Conservation (phyloP, 2,797 vertebrate species). For the Characodon lateralis region DNA sequence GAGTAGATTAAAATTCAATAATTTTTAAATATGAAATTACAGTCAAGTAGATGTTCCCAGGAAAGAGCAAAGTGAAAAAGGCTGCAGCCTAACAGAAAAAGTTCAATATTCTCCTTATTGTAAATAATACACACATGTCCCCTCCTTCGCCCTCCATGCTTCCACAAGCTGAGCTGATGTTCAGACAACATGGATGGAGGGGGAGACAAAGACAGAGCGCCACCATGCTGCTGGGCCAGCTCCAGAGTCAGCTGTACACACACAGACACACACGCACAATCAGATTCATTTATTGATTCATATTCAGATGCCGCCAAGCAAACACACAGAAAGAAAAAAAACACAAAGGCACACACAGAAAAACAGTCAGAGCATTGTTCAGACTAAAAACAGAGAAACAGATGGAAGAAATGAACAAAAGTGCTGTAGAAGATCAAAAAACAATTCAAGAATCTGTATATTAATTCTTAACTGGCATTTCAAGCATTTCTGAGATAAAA, state of each 20-base stretch:
- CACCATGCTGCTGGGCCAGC: slow-evolving; percentile 72
- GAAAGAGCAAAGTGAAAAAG: neutral
- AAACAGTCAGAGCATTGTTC: slow-evolving; percentile 29
- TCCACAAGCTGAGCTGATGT: slow-evolving; percentile 79
- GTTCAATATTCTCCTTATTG: slow-evolving; percentile 2
- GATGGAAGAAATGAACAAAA: slow-evolving; percentile 5
- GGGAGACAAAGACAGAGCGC: slow-evolving; percentile 72
- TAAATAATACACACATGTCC: slow-evolving; percentile 71
- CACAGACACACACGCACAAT: neutral
- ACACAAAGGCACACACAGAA: slow-evolving; percentile 3
- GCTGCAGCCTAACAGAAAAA: slow-evolving; percentile 28
- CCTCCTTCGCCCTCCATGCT: slow-evolving; percentile 64
- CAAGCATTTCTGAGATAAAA: neutral
- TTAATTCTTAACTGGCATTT: neutral
- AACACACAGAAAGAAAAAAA: slow-evolving; percentile 8
- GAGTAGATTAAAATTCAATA: neutral
- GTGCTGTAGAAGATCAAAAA: neutral
- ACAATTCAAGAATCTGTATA: neutral
- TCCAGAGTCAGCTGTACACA: slow-evolving; percentile 68
- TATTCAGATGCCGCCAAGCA: slow-evolving; percentile 18
- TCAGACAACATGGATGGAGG: slow-evolving; percentile 79
- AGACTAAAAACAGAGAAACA: slow-evolving; percentile 26
- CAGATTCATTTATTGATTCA: neutral
- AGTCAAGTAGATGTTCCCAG: too few relatives aligned
- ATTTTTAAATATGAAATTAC: neutral